Evolutionary conservation across 2,113 vertebrate genomes (phyloP).

Genomic region (Trogon melanurus): DNA sequence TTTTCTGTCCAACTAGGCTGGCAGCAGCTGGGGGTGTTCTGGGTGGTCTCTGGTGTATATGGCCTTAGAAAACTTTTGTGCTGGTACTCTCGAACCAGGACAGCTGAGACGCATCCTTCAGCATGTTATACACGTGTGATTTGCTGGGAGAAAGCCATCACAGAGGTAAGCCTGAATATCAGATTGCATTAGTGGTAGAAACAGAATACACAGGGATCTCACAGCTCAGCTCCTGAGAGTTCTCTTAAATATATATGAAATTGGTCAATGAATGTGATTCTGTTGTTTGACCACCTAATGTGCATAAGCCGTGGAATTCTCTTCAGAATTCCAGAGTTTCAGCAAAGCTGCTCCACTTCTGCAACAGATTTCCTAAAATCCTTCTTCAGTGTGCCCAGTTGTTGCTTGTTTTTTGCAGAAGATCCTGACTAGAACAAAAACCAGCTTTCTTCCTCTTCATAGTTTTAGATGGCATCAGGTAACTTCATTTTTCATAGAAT

Average conservation of each 20-base stretch:
- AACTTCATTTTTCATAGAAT: background rate
- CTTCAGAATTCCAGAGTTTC: background rate
- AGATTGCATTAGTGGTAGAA: background rate
- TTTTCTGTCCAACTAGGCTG: too few species aligned
- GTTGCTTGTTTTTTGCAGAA: background rate
- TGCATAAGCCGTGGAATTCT: background rate
- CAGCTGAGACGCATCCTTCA: background rate
- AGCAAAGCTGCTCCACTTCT: background rate
- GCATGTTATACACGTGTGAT: background rate
- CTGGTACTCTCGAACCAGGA: too few species aligned
- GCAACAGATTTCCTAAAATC: background rate
- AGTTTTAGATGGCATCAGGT: background rate
- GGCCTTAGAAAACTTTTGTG: too few species aligned
- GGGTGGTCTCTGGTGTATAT: too few species aligned
- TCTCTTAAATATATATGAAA: background rate
- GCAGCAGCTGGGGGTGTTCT: too few species aligned
- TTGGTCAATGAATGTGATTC: background rate
- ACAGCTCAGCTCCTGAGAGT: background rate
- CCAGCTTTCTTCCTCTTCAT: background rate
- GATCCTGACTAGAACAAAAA: background rate
- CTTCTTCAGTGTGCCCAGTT: background rate
- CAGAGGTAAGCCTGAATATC: background rate
- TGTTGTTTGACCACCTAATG: background rate
- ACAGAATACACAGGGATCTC: accelerated
- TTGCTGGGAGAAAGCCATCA: background rate